These are phyloP conservation scores for Notoglanidium macrostoma DNA, from an alignment of 2,797 vertebrate genomes.

Conservation along the genomic window DNA sequence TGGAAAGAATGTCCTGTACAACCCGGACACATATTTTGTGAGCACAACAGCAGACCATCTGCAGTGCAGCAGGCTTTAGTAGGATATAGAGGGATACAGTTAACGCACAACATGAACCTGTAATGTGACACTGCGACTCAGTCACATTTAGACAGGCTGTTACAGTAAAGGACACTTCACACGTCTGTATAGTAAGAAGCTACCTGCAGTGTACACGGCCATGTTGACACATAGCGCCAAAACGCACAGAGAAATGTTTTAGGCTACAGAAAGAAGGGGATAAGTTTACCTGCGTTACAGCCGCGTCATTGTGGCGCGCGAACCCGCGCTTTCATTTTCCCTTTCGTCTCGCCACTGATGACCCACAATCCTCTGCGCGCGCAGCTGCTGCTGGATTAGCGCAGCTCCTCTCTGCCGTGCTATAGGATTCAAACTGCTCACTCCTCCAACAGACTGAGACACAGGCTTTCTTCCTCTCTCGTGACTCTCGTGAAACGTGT, in stretches of 20 bases:
- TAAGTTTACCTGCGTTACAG: constrained; percentile 61
- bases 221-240: background rate
- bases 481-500: no score
- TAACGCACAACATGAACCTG: background rate
- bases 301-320: constrained; percentile 57
- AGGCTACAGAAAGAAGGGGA: background rate
- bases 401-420: constrained; percentile 10
- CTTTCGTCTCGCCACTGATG: constrained; percentile 61
- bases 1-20: constrained; percentile 4
- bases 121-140: constrained; percentile 40
- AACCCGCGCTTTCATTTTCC: constrained; percentile 77
- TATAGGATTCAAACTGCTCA: background rate
- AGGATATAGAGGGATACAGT: background rate
- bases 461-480: background rate
- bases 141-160: constrained; percentile 9
- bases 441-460: background rate
- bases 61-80: constrained; percentile 16
- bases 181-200: background rate
- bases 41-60: background rate
- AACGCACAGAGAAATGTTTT: background rate
- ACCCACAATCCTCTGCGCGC: constrained; percentile 57
- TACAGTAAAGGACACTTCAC: constrained; percentile 5
- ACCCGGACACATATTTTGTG: background rate
- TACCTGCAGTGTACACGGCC: background rate
- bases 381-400: constrained; percentile 38